Percentiles rank a stretch among this genome's conserved stretches.
Conservation (phyloP, 2,888 invertebrate species). For the Tipula vernalis region DNA sequence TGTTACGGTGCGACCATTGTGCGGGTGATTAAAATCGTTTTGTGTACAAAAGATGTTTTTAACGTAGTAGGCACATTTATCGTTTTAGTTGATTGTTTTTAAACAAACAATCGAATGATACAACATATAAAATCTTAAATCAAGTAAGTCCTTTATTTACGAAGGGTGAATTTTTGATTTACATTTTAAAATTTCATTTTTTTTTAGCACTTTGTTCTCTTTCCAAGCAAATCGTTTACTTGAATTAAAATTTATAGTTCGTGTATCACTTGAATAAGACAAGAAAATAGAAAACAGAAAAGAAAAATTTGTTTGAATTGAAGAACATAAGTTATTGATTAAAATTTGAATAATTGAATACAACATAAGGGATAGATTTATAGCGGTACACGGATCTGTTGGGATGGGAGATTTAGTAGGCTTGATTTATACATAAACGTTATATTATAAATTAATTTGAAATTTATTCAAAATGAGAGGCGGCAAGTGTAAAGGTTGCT, state of each 20-base stretch:
- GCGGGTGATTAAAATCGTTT: background rate
- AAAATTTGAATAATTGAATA: background rate
- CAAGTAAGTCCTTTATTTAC: background rate
- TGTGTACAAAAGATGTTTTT: background rate
- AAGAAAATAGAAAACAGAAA: background rate
- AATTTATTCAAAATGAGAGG: background rate
- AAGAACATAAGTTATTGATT: background rate
- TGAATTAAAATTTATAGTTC: background rate
- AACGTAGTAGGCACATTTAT: background rate
- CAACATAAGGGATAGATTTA: background rate
- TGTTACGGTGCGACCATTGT: background rate
- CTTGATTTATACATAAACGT: background rate
- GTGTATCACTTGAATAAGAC: background rate
- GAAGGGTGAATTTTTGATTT: background rate
- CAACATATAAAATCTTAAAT: background rate
- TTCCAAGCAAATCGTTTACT: background rate
- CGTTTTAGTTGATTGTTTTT: background rate
- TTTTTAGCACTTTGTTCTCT: background rate
- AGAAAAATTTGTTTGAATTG: background rate
- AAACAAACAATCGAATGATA: background rate
- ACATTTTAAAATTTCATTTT: background rate
- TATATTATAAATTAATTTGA: background rate
- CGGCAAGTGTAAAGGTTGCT: background rate
- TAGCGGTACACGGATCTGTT: background rate
- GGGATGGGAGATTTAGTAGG: background rate